Base-by-base conservation (phyloP, 1,140 invertebrate genomes). In the Macrostomum lignano region DNA sequence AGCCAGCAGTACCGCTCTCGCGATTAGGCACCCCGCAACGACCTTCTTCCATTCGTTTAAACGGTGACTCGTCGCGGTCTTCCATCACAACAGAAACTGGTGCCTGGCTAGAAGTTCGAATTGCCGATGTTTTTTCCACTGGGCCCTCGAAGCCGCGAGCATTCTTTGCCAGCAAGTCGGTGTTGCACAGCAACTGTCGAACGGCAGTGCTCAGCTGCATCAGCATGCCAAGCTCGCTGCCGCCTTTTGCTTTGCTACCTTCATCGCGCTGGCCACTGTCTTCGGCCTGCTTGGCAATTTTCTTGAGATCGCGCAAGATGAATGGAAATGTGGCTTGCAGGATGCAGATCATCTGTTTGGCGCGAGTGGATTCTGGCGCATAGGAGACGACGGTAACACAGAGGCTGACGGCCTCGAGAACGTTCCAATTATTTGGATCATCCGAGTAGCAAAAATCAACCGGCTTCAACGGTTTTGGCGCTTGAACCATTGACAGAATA, bases 271-370 rank as follows among this genome's bases (percentile, higher is more conserved):
- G 51, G 74, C 71, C 21, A 86, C 65, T 35, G 6, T 21, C 19
- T n/a, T 15, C 21, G 26, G 21, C 21, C 3, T 11, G 9, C 5
- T 17, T 7, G 17, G 15, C 17, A 17, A 33, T 21, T 23, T 91
- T 75, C 48, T 77, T 72, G 25, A 93, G 65, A 31, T 50, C 32
- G 3, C 19, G 25, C 15, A 42, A 35, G 47, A 86, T 84, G 43
- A 77, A 78, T 0, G 86, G 84, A 23, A 96, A 55, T 42, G 93
- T 79, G 3, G 86, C 81, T 63, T 96, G 84, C 24, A 96, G 57
- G 45, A 93, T 81, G 17, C 72, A 61, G 45, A 98, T 62, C 86
- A 98, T 96, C 60, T 98, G 88, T 54, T 84, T 78, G 22, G 79
- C 79, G 40, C 91, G 62, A 30, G 74, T 68, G 26, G 82, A 84